These are phyloP conservation scores for Crotalus helleri DNA, from an alignment of 2,113 vertebrate genomes.

Conservation along the genomic window DNA sequence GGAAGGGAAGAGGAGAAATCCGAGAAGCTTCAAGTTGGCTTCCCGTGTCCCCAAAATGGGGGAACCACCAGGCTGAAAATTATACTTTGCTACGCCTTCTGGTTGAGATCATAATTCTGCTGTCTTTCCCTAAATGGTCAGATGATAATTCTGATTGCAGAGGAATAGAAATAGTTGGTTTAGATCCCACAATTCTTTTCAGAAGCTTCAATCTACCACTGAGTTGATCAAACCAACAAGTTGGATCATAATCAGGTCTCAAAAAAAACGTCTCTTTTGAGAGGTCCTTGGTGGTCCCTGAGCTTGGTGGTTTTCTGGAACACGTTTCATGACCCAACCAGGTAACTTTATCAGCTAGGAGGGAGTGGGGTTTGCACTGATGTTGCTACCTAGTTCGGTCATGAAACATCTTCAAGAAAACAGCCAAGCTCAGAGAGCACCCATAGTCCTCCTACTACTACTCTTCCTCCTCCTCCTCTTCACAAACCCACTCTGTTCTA, in stretches of 20 bases:
- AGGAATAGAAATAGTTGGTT: neutral
- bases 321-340: neutral
- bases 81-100: neutral
- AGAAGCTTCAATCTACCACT: neutral
- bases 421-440: too few species aligned
- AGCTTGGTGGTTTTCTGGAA: neutral
- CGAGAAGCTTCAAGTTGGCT: neutral
- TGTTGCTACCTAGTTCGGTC: neutral
- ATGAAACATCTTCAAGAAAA: neutral
- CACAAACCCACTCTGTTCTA: neutral
- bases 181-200: neutral
- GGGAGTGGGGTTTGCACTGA: neutral
- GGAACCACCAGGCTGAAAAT: neutral
- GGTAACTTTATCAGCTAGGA: neutral
- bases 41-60: neutral
- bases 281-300: neutral
- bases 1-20: neutral
- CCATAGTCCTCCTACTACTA: accelerated
- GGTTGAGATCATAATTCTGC: neutral
- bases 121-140: neutral
- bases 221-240: neutral
- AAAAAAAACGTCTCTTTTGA: neutral
- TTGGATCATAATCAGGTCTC: neutral
- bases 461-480: too few species aligned
- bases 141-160: neutral